phyloP scores from a whole-genome alignment of 2,113 vertebrate genomes.

The Hystrix brachyura region DNA sequence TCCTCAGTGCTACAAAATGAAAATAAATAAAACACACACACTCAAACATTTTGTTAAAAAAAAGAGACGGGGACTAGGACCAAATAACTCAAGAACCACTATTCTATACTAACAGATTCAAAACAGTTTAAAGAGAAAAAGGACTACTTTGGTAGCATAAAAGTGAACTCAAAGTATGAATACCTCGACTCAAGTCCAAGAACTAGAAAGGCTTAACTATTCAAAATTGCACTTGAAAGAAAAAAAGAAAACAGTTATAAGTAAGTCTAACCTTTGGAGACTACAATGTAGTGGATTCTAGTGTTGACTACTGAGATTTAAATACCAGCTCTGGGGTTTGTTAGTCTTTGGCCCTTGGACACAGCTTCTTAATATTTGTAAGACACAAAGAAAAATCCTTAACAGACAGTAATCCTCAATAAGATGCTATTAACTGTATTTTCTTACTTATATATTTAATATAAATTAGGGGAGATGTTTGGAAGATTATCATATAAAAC shows the following conservation, averaged over 20 bases:
- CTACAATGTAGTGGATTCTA: neutral
- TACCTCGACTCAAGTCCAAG: neutral
- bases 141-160: neutral
- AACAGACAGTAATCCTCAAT: neutral
- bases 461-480: neutral
- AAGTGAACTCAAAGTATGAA: conserved; percentile 8
- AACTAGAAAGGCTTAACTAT: neutral
- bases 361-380: neutral
- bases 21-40: neutral
- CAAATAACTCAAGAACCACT: neutral
- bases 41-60: neutral
- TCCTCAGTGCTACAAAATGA: neutral
- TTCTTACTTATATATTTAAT: conserved; percentile 26
- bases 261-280: neutral
- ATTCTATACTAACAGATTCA: neutral
- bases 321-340: neutral
- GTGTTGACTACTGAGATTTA: neutral
- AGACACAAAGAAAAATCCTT: neutral
- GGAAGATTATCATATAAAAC: neutral
- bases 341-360: neutral
- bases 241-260: neutral
- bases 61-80: neutral
- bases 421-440: conserved; percentile 24
- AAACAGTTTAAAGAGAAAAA: neutral
- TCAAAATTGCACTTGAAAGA: neutral